A percentile compares a stretch with the other conserved stretches of the same genome.
phyloP scores from a whole-genome alignment of 2,113 vertebrate genomes.

The Lepus timidus region DNA sequence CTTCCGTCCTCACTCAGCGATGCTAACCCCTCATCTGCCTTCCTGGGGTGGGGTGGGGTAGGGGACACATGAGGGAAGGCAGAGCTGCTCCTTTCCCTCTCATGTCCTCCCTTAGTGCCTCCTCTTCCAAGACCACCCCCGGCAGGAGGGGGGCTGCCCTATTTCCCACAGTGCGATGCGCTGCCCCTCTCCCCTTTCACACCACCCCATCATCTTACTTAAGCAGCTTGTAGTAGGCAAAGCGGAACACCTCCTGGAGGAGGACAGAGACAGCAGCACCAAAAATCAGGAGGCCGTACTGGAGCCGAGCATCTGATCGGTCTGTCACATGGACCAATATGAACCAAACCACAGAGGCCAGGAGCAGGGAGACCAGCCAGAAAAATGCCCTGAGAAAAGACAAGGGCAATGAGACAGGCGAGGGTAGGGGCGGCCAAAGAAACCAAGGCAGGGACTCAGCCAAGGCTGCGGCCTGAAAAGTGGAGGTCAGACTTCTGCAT shows the following conservation, averaged over 20 bases:
- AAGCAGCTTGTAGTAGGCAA: conserved; percentile 89
- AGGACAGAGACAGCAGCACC: conserved; percentile 88
- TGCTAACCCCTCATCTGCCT: conserved; percentile 88
- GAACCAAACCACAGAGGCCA: conserved; percentile 89
- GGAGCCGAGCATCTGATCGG: conserved; percentile 82
- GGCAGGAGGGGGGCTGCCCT: background rate
- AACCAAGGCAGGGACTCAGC: background rate
- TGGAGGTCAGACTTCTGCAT: conserved; percentile 69
- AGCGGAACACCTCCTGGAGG: conserved; percentile 88
- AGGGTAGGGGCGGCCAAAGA: background rate
- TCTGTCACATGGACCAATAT: conserved; percentile 85
- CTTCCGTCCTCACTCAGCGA: conserved; percentile 87
- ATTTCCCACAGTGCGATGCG: background rate
- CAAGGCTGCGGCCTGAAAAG: conserved; percentile 15
- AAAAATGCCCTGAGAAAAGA: conserved; percentile 85
- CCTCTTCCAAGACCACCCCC: background rate
- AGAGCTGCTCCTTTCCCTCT: conserved; percentile 53
- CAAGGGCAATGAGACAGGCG: conserved; percentile 49
- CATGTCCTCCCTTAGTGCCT: background rate
- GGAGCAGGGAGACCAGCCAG: conserved; percentile 89
- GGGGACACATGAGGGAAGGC: conserved; percentile 62
- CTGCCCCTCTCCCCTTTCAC: background rate
- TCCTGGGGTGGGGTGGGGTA: conserved; percentile 82
- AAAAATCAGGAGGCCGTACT: conserved; percentile 86
- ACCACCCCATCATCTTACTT: conserved; percentile 85